A percentile compares a stretch with the other conserved stretches of the same genome.
phyloP scores from a whole-genome alignment of 2,797 vertebrate species.

The Sebastes iracundus region DNA sequence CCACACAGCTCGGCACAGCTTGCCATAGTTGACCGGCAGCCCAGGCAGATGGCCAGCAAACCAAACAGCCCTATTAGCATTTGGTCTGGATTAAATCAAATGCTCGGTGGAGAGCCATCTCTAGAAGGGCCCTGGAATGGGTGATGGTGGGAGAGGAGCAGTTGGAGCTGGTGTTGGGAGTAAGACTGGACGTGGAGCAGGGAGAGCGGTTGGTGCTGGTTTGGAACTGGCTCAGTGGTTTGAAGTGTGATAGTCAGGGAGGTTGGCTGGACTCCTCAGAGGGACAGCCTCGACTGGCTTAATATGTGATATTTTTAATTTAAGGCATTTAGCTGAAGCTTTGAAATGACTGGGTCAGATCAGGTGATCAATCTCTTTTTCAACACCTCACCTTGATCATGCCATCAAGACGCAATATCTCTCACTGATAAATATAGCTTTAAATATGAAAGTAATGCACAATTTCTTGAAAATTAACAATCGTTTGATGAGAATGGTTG shows the following conservation, averaged over 20 bases:
- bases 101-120: conserved; percentile 69
- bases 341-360: not conserved
- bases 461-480: not conserved
- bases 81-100: conserved; percentile 86
- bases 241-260: conserved; percentile 27
- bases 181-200: conserved; percentile 9
- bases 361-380: not conserved
- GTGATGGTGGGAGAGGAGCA: conserved; percentile 26
- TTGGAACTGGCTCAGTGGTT: conserved; percentile 29
- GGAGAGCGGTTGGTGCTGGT: not conserved
- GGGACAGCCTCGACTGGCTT: not conserved
- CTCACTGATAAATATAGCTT: not conserved
- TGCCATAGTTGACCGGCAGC: conserved; percentile 75
- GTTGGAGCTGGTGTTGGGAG: conserved; percentile 37
- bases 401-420: not conserved
- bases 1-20: conserved; percentile 67
- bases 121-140: conserved; percentile 61
- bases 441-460: not conserved
- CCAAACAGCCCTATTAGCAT: conserved; percentile 85
- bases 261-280: not conserved
- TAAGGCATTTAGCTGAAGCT: not conserved
- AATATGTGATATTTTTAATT: not conserved
- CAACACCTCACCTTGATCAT: not conserved
- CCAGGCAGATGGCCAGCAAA: conserved; percentile 82
- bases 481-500: not conserved